Percentiles rank a stretch among this genome's conserved stretches.
Conservation (phyloP, 2,113 vertebrate genomes). For the Calidris pygmaea region DNA sequence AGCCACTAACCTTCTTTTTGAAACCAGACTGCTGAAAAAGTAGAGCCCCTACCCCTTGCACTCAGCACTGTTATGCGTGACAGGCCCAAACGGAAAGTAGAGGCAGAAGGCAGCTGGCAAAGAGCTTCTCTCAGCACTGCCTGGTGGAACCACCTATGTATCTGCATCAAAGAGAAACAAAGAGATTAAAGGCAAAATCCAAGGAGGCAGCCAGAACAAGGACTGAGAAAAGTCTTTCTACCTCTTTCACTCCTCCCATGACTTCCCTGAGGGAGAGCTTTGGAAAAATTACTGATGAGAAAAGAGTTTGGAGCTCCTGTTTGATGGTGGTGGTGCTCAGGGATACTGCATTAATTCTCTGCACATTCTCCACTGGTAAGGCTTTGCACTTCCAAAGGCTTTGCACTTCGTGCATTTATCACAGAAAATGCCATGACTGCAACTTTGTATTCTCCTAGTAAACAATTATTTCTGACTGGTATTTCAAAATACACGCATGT, state of each 20-base stretch:
- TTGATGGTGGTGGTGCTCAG: background rate
- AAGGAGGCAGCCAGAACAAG: background rate
- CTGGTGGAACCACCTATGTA: background rate
- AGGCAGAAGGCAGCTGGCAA: background rate
- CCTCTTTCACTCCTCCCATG: background rate
- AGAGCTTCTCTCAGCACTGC: background rate
- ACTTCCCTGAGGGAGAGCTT: background rate
- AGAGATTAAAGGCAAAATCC: background rate
- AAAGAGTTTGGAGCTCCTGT: background rate
- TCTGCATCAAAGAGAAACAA: background rate
- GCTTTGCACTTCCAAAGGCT: background rate
- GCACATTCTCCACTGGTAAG: background rate
- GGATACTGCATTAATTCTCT: background rate
- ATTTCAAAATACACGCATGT: background rate
- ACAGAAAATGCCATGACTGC: background rate
- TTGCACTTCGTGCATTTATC: background rate
- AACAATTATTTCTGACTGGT: background rate
- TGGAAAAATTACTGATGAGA: background rate
- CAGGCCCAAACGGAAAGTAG: background rate
- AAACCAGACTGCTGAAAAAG: background rate
- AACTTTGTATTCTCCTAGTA: background rate
- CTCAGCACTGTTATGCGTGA: fast-evolving
- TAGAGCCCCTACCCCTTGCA: too few species aligned
- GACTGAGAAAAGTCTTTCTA: background rate
- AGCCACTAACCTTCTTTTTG: background rate